Conservation (phyloP, 2,113 vertebrate genomes). For the Notarius quadriscutis region DNA sequence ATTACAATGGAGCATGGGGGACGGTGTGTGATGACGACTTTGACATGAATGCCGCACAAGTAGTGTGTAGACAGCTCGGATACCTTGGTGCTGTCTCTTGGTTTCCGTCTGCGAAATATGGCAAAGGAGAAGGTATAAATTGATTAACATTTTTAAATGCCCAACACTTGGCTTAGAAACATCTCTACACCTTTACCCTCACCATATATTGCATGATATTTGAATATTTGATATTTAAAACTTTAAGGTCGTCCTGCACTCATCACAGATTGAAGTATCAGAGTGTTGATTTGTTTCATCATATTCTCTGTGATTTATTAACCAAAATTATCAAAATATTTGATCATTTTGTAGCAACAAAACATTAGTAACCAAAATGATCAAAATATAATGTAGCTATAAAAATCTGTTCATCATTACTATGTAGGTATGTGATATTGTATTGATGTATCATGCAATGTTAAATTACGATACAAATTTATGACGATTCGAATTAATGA, state of each 20-base stretch:
- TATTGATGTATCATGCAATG: too few species aligned
- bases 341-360: neutral
- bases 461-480: too few species aligned
- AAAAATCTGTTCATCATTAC: neutral
- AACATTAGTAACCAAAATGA: neutral
- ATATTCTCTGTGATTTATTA: neutral
- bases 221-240: too few species aligned
- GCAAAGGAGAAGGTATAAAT: slow-evolving; percentile 84
- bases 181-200: neutral
- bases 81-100: slow-evolving; percentile 83
- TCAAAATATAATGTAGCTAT: neutral
- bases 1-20: slow-evolving; percentile 87
- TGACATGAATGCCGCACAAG: slow-evolving; percentile 83
- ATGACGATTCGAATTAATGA: too few species aligned
- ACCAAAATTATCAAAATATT: neutral
- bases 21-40: slow-evolving; percentile 96
- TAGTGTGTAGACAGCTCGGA: slow-evolving; percentile 87
- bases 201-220: neutral
- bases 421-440: neutral
- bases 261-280: neutral
- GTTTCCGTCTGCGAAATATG: slow-evolving; percentile 83
- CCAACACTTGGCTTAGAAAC: neutral
- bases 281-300: neutral
- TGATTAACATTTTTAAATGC: neutral
- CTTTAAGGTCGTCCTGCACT: neutral